These are phyloP conservation scores for Megamerina dolium DNA, from an alignment of 2,888 invertebrate species.

Conservation along the genomic window DNA sequence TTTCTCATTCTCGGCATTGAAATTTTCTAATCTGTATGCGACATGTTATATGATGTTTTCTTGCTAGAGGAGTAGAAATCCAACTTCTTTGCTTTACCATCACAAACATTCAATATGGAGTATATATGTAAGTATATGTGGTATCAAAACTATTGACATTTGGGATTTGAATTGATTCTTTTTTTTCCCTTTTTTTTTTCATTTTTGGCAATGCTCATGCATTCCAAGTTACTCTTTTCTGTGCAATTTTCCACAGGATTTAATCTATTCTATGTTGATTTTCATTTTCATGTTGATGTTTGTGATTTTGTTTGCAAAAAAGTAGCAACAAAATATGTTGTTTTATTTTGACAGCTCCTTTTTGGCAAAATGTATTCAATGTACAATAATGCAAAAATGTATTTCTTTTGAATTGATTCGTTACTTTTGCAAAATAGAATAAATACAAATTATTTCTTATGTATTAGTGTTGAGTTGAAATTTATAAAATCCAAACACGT, in stretches of 20 bases:
- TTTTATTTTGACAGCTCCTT: conserved; percentile 7
- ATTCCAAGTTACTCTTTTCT: no score
- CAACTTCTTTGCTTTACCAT: no score
- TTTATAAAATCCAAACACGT: conserved; percentile 13
- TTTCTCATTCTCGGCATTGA: no score
- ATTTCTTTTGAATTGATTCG: conserved; percentile 13
- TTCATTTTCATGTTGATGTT: no score
- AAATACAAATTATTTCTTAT: conserved; percentile 20
- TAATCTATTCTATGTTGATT: no score
- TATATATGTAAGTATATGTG: not conserved
- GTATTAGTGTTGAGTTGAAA: no score
- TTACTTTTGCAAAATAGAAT: conserved; percentile 19
- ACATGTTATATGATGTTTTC: conserved; percentile 17
- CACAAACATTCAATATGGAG: not conserved
- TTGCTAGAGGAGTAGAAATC: no score
- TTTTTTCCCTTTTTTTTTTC: conserved; percentile 25
- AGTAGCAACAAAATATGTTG: conserved; percentile 6
- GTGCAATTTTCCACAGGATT: no score
- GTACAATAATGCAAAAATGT: conserved; percentile 4
- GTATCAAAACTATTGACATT: conserved; percentile 30
- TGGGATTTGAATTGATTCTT: conserved; percentile 39
- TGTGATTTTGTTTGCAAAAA: no score
- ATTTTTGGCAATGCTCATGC: conserved; percentile 21
- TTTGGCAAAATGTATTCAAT: conserved; percentile 15
- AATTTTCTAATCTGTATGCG: conserved; percentile 31